phyloP scores from a whole-genome alignment of 1,140 invertebrate genomes.

The Geopemphigus sp. region DNA sequence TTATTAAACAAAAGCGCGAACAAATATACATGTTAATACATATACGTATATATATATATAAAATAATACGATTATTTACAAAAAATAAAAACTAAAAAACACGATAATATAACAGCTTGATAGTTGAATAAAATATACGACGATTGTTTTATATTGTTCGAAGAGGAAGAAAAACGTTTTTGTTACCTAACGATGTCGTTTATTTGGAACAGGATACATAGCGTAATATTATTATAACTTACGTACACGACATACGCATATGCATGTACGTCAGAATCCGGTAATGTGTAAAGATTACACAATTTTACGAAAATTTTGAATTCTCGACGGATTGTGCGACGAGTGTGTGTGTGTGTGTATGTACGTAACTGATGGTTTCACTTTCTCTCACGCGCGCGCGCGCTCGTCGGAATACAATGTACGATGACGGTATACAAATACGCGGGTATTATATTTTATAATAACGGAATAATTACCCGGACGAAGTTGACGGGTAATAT shows the following conservation, averaged over 20 bases:
- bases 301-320: conserved; percentile 14
- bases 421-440: background rate
- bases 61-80: conserved; percentile 33
- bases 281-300: background rate
- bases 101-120: conserved; percentile 3
- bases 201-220: background rate
- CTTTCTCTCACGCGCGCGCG: background rate
- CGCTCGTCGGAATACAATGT: background rate
- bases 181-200: background rate
- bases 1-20: conserved; percentile 13
- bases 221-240: background rate
- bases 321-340: background rate
- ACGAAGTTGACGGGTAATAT: conserved; percentile 11
- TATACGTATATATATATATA: too few species aligned
- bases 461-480: background rate
- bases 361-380: conserved; percentile 5
- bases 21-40: conserved; percentile 21
- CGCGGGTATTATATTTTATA: background rate
- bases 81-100: background rate
- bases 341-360: background rate
- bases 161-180: background rate
- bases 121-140: background rate
- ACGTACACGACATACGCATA: background rate
- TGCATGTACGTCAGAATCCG: background rate
- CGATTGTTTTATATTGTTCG: background rate